Evolutionary conservation across 2,888 invertebrate genomes (phyloP), one percentile per base, ranked within the genome.

Genomic region (Xestia sexstrigata): DNA sequence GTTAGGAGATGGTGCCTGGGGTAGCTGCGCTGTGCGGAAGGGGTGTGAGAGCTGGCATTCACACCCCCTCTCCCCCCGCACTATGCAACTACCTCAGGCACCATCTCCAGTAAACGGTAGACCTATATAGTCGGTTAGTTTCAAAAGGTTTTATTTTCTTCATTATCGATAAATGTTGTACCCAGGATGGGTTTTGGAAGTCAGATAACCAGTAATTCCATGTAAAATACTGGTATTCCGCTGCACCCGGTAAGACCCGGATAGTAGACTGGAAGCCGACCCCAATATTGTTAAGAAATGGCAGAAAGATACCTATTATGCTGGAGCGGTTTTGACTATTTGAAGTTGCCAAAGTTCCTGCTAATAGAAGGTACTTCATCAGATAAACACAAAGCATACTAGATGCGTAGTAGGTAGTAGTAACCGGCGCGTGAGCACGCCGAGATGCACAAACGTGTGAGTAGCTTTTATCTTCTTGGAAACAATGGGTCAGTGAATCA

Each of bases 1-100:
- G 20, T 91, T 9, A 8, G 1, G 13, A 55, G n/a, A 6, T 55
- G n/a, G n/a, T 1, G 13, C 49, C 23, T 49, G 23, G 9, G 23
- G 52, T 52, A 49, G 20, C 9, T 49, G 49, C 3, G 8, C 20
- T 1, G 23, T 2, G 23, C 23, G 49, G 23, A 7, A 23, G 49
- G 8, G 49, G 49, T 20, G 52, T 52, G 52, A 52, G 23, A 52
- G 23, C 23, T 9, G 23, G 8, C 52, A 52, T 52, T 52, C n/a
- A n/a, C n/a, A n/a, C n/a, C n/a, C n/a, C n/a, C n/a, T n/a, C n/a
- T n/a, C n/a, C n/a, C n/a, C n/a, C n/a, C n/a, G n/a, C n/a, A n/a
- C n/a, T n/a, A n/a, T n/a, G n/a, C n/a, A n/a, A n/a, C n/a, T n/a
- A n/a, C 52, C 52, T 52, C 23, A 23, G 52, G 23, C 52, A 52